phyloP scores from a whole-genome alignment of 2,888 invertebrate species.

The Acrobeloides nanus region DNA sequence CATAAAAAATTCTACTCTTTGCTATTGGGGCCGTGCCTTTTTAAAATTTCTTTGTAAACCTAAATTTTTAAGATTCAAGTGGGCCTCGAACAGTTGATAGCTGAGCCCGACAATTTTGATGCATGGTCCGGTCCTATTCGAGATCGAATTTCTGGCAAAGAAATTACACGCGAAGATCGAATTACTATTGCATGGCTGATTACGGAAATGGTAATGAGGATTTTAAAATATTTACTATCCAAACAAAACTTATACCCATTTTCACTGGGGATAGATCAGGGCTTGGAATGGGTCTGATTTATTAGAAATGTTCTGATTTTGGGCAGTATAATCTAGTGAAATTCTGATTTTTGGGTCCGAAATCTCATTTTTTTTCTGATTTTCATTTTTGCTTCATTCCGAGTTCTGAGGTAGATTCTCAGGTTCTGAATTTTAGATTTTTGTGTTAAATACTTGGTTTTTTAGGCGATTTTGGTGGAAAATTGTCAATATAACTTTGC shows the following conservation, averaged over 20 bases:
- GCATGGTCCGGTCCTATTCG: conserved; percentile 11
- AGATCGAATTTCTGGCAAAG: neutral
- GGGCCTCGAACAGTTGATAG: conserved; percentile 16
- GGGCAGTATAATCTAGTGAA: no score
- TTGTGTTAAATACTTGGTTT: no score
- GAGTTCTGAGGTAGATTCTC: conserved; percentile 7
- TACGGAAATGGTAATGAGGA: conserved; percentile 5
- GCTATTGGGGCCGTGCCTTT: no score
- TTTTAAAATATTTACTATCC: no score
- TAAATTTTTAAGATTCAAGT: conserved; percentile 15
- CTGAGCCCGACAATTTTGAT: conserved; percentile 13
- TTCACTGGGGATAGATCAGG: no score
- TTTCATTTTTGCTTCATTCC: neutral
- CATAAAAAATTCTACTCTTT: no score
- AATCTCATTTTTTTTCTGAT: conserved; percentile 1
- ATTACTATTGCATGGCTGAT: neutral
- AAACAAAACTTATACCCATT: no score
- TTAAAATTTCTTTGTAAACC: conserved; percentile 2
- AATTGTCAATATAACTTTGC: conserved; percentile 15
- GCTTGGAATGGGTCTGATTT: no score
- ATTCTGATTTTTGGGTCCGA: no score
- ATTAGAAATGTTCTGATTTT: no score
- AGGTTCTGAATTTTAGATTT: no score
- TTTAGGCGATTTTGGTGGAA: conserved; percentile 6
- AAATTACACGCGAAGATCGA: neutral